phyloP scores from a whole-genome alignment of 1,140 invertebrate genomes.

The Archivesica marissinica region DNA sequence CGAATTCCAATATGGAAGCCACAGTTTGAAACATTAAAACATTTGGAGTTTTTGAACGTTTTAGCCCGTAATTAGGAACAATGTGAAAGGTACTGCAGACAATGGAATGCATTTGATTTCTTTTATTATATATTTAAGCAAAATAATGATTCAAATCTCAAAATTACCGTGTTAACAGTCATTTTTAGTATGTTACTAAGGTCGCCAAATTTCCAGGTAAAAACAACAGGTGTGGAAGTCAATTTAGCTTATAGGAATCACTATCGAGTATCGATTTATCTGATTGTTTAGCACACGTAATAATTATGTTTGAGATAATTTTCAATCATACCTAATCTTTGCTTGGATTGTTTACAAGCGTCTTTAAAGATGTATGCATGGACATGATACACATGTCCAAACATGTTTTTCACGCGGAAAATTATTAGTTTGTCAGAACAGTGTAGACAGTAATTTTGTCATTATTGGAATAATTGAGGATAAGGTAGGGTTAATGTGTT shows the following conservation, averaged over 20 bases:
- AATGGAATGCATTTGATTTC: no score
- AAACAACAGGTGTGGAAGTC: constrained; percentile 12
- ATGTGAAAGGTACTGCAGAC: constrained; percentile 37
- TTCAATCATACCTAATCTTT: background rate
- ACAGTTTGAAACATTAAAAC: constrained; percentile 43
- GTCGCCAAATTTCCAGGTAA: background rate
- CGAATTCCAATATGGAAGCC: constrained; percentile 59
- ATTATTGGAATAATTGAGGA: background rate
- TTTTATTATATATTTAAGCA: no score
- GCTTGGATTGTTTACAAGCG: background rate
- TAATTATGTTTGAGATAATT: background rate
- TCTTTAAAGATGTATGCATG: background rate
- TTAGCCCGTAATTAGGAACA: background rate
- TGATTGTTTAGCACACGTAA: background rate
- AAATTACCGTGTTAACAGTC: background rate
- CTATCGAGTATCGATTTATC: no score
- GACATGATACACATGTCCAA: constrained; percentile 43
- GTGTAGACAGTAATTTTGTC: background rate
- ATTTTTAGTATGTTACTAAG: constrained; percentile 18
- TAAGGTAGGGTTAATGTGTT: background rate
- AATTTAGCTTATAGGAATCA: background rate
- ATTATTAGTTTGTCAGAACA: background rate
- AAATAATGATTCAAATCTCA: no score
- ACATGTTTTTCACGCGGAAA: constrained; percentile 43
- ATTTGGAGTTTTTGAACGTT: background rate